These are phyloP conservation scores for Andricus grossulariae DNA, from an alignment of 1,140 invertebrate species.

Conservation along the genomic window DNA sequence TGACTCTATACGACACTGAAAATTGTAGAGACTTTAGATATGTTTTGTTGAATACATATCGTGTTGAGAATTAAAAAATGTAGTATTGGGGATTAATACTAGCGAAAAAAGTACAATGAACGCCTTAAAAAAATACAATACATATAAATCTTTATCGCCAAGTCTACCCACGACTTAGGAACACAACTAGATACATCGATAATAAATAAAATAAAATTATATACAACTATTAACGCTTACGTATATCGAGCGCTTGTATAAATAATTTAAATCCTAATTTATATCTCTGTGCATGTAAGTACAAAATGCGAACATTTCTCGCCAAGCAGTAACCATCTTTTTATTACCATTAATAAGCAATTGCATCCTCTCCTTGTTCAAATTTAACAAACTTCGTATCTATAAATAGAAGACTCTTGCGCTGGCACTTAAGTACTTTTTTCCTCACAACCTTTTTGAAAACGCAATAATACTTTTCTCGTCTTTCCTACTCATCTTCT, in stretches of 20 bases:
- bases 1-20: no score
- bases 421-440: constrained; percentile 30
- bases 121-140: neutral
- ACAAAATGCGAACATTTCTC: constrained; percentile 13
- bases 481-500: neutral
- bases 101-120: neutral
- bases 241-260: neutral
- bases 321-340: constrained; percentile 19
- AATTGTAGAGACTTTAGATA: no score
- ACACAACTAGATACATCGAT: neutral
- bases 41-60: no score
- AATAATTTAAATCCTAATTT: constrained; percentile 26
- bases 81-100: neutral
- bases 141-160: neutral
- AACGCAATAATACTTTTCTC: constrained; percentile 26
- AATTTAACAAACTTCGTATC: constrained; percentile 15
- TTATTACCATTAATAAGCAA: neutral
- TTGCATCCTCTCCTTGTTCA: constrained; percentile 7
- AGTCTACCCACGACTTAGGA: neutral
- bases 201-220: constrained; percentile 31
- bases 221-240: constrained; percentile 1
- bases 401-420: constrained; percentile 20
- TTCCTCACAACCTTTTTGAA: constrained; percentile 31
- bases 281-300: constrained; percentile 15
- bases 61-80: no score